Evolutionary conservation across 2,888 invertebrate genomes (phyloP).

Genomic region (Idaea aversata): DNA sequence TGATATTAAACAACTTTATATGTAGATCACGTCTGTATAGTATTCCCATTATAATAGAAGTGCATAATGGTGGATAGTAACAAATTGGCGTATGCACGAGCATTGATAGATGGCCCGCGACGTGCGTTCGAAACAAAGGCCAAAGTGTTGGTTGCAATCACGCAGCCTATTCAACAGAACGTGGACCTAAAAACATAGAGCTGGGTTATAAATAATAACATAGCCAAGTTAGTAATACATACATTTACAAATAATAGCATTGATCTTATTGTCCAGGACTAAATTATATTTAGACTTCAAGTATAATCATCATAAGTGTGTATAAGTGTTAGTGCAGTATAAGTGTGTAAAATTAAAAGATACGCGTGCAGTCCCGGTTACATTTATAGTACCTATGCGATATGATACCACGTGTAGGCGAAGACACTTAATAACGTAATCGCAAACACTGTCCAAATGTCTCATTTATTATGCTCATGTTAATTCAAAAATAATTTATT

Average conservation of each 20-base stretch:
- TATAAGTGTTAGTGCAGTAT: too few species aligned
- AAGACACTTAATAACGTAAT: background rate
- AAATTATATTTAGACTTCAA: too few species aligned
- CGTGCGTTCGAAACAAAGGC: constrained; percentile 69
- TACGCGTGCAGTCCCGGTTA: too few species aligned
- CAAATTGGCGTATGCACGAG: constrained; percentile 62
- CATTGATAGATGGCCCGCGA: constrained; percentile 68
- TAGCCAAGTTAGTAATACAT: background rate
- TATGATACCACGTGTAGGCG: too few species aligned
- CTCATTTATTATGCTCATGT: background rate
- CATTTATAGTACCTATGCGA: too few species aligned
- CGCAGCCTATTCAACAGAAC: constrained; percentile 64
- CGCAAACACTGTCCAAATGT: background rate
- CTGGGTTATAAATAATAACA: constrained; percentile 11
- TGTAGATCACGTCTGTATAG: background rate
- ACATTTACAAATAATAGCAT: background rate
- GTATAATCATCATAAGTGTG: too few species aligned
- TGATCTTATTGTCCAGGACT: too few species aligned
- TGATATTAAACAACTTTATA: background rate
- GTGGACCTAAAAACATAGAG: constrained; percentile 34
- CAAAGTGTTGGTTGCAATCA: constrained; percentile 72
- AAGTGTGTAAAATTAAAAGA: too few species aligned
- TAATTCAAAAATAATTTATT: background rate
- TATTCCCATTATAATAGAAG: constrained; percentile 2
- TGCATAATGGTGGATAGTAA: constrained; percentile 43